These are phyloP conservation scores for Macrochelys suwanniensis DNA, from an alignment of 2,797 vertebrate species.

Conservation along the genomic window DNA sequence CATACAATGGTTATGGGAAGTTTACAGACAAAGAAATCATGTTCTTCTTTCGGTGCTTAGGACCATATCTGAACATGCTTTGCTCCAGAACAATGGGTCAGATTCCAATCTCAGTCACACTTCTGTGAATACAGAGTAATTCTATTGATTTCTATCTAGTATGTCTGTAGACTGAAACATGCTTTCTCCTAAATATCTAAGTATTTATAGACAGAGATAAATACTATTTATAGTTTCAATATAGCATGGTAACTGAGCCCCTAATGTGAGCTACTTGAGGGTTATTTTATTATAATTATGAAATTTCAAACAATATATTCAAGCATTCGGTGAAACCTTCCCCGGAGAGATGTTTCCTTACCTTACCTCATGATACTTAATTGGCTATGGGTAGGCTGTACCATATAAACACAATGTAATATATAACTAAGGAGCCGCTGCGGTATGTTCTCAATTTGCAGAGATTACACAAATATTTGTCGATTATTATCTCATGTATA, in stretches of 20 bases:
- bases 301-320: not conserved
- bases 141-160: not conserved
- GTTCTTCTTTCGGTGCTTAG: fast-evolving
- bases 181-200: not conserved
- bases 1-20: fast-evolving
- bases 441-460: fast-evolving
- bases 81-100: not conserved
- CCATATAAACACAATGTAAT: fast-evolving
- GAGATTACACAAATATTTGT: not conserved
- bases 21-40: not conserved
- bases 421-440: not conserved
- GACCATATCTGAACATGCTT: not conserved
- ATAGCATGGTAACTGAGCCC: not conserved
- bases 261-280: not conserved
- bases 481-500: not conserved
- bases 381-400: fast-evolving
- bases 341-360: not conserved
- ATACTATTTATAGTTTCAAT: not conserved
- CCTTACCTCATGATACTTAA: not conserved
- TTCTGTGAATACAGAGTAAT: not conserved
- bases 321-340: not conserved
- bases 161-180: not conserved
- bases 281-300: not conserved
- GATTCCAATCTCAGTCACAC: fast-evolving
- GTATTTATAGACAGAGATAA: not conserved